Evolutionary conservation across 2,113 vertebrate species (phyloP), one percentile per base, ranked within the genome.

Genomic region (Nothocercus nigrocapillus): DNA sequence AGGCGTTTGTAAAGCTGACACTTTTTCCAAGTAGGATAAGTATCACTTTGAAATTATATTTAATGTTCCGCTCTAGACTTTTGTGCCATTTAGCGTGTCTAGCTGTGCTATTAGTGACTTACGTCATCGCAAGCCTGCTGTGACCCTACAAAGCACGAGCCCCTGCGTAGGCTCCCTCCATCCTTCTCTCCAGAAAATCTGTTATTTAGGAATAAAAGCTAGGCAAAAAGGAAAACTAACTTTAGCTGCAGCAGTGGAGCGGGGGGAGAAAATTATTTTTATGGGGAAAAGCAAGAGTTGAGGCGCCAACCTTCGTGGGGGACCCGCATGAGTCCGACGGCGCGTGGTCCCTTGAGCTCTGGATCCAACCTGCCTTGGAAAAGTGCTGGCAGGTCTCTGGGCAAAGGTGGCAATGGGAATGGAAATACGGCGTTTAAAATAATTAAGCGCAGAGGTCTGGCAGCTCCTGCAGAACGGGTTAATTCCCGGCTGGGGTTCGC

Each of bases 51-150:
- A 85, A 93, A 70, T 91, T 30, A 54, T 63, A 69, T 90, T 73
- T 90, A 95, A 82, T 92, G 92, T 84, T 87, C 69, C 67, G 45
- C 54, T 87, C 85, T 44, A 70, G 87, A 87, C 70, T 94, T 92
- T 40, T 76, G 38, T 85, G 68, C 62, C 54, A 22, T 85, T 89
- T 76, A 49, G 1, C 40, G 59, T 77, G 63, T 89, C 94, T 92
- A 89, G 89, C 45, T 53, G 22, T 62, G n/a, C 70, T 82, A 68
- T 92, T 92, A 90, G 81, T 79, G 86, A 83, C 62, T 89, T 75
- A 30, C 0, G 0, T 82, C 70, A 87, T 49, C 21, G 44, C 40
- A 72, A 77, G 47, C 67, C 74, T 87, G 84, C 84, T 92, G 81
- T 91, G 84, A 89, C 87, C 58, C 87, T 76, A 73, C 25, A 76